Percentiles rank a stretch among this genome's conserved stretches.
phyloP scores from a whole-genome alignment of 2,888 invertebrate genomes.

The Dolichomitus sp. region DNA sequence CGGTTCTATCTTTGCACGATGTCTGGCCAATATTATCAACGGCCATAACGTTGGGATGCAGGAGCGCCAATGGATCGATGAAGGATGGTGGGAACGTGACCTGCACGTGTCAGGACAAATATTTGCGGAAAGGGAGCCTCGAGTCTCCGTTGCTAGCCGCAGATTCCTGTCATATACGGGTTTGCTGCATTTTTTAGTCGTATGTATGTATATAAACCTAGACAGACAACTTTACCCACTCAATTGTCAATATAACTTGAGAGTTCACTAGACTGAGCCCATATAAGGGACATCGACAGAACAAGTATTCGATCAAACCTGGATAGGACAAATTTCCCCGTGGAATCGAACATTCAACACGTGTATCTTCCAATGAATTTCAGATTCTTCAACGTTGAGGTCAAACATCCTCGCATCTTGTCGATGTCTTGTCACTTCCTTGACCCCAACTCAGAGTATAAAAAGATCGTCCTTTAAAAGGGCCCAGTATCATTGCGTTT shows the following conservation, averaged over 20 bases:
- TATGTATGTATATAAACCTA: background rate
- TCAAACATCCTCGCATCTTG: background rate
- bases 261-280: conserved; percentile 2
- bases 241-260: conserved; percentile 22
- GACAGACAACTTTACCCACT: background rate
- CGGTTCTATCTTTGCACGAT: conserved; percentile 51
- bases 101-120: conserved; percentile 64
- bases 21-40: conserved; percentile 75
- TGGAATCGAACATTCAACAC: conserved; percentile 1
- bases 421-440: background rate
- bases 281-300: background rate
- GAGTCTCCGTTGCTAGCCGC: conserved; percentile 29
- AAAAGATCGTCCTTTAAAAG: background rate
- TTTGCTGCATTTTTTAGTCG: conserved; percentile 17
- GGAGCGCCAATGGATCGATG: conserved; percentile 76
- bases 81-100: conserved; percentile 70
- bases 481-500: background rate
- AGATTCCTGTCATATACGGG: conserved; percentile 12
- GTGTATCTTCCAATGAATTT: background rate
- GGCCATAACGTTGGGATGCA: conserved; percentile 73
- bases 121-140: conserved; percentile 64
- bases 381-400: background rate
- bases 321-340: background rate
- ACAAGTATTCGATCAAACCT: background rate
- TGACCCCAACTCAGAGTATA: background rate